phyloP scores from a whole-genome alignment of 2,797 vertebrate species.

The Brachyrhaphis roseni region DNA sequence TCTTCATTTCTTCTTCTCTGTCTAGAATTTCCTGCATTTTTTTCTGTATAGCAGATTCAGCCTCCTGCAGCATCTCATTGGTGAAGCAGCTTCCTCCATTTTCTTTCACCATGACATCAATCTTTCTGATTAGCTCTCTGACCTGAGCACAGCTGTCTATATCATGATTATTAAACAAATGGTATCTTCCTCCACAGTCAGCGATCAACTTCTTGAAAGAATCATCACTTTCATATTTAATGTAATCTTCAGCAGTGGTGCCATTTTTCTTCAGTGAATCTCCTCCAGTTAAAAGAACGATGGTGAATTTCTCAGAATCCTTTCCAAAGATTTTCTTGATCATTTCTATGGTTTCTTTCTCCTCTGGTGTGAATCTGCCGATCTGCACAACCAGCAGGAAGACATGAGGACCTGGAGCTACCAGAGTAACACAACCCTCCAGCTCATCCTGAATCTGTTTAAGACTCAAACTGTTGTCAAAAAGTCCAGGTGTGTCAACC shows the following conservation, averaged over 20 bases:
- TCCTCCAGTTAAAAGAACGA: conserved; percentile 49
- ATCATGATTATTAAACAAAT: neutral
- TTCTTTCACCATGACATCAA: neutral
- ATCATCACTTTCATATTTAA: neutral
- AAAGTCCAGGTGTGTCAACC: conserved; percentile 58
- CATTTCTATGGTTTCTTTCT: conserved; percentile 24
- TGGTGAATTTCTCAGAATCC: conserved; percentile 35
- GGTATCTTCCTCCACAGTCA: conserved; percentile 43
- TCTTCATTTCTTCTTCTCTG: conserved; percentile 5
- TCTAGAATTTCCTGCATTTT: neutral
- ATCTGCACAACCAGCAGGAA: conserved; percentile 52
- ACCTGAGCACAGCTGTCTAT: neutral
- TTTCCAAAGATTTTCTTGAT: conserved; percentile 47
- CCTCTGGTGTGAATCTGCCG: conserved; percentile 43
- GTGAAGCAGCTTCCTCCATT: neutral
- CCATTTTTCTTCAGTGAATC: accelerated
- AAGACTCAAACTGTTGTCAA: conserved; percentile 28
- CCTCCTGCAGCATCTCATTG: conserved; percentile 2
- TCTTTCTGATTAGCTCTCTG: neutral
- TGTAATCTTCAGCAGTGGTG: neutral
- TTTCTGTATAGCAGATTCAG: conserved; percentile 26
- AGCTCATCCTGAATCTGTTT: conserved; percentile 32
- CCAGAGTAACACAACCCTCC: conserved; percentile 40
- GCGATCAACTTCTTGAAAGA: conserved; percentile 15
- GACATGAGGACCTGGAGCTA: conserved; percentile 60